Evolutionary conservation across 1,140 invertebrate genomes (phyloP).

Genomic region (Lepidurus apus): DNA sequence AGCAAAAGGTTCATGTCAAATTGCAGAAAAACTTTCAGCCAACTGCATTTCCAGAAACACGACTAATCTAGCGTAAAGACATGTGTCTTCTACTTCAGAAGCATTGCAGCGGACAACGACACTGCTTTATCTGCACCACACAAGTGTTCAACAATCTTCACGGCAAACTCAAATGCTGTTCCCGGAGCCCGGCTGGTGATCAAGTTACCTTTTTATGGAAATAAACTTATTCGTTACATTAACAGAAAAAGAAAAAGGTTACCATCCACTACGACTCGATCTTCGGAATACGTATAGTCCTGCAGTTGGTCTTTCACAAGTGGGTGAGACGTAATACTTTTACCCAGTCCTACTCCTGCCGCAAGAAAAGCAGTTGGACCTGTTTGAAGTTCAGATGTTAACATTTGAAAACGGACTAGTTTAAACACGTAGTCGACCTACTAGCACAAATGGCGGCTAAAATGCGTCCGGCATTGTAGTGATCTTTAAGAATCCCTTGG

Average conservation of each 20-base stretch:
- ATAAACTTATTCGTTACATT: slow-evolving; percentile 22
- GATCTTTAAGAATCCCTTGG: slow-evolving; percentile 68
- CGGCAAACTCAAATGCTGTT: slow-evolving; percentile 85
- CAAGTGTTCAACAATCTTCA: slow-evolving; percentile 75
- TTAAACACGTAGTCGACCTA: slow-evolving; percentile 44
- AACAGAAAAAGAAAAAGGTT: slow-evolving; percentile 34
- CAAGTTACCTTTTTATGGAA: slow-evolving; percentile 56
- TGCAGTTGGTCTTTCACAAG: slow-evolving; percentile 66
- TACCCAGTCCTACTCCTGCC: slow-evolving; percentile 73
- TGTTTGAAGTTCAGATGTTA: slow-evolving; percentile 41
- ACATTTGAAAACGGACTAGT: slow-evolving; percentile 26
- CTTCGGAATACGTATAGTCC: slow-evolving; percentile 62
- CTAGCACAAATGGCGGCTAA: slow-evolving; percentile 91
- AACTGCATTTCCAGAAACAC: too few species aligned
- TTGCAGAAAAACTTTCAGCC: too few species aligned
- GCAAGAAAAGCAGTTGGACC: slow-evolving; percentile 79
- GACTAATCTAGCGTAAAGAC: not conserved
- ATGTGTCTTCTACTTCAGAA: slow-evolving; percentile 42
- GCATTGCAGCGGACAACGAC: slow-evolving; percentile 66
- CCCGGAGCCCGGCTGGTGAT: slow-evolving; percentile 92
- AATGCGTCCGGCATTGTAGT: slow-evolving; percentile 64
- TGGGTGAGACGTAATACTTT: slow-evolving; percentile 84
- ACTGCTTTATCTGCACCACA: slow-evolving; percentile 64
- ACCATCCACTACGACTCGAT: slow-evolving; percentile 73
- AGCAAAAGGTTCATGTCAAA: too few species aligned